Evolutionary conservation across 2,113 vertebrate genomes (phyloP).

Genomic region (Cephalopholis sonnerati): DNA sequence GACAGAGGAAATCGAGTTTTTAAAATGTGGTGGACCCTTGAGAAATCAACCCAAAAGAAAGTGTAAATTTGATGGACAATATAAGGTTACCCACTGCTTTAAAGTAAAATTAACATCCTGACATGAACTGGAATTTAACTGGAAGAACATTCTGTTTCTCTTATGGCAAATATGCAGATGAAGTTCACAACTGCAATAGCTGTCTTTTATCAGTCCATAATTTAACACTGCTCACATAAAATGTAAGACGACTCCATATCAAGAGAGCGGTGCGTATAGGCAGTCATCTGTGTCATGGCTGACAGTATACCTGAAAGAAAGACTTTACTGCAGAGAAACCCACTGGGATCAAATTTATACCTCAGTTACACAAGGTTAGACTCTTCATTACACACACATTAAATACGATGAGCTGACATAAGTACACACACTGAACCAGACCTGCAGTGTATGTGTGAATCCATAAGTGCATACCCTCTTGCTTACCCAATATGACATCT

Average conservation of each 20-base stretch:
- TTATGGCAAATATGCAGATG: slow-evolving; percentile 13
- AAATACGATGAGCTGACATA: slow-evolving; percentile 2
- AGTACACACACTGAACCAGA: not conserved
- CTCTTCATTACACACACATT: slow-evolving; percentile 6
- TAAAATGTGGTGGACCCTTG: not conserved
- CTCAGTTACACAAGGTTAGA: not conserved
- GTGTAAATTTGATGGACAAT: not conserved
- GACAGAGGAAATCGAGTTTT: not conserved
- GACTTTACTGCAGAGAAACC: not conserved
- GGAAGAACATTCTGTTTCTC: not conserved
- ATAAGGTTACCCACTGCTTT: not conserved
- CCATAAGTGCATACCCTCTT: not conserved
- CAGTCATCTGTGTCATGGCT: slow-evolving; percentile 27
- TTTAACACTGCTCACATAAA: slow-evolving; percentile 30
- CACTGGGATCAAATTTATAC: not conserved
- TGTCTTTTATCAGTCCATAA: slow-evolving; percentile 41
- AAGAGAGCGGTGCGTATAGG: not conserved
- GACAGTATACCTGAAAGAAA: slow-evolving; percentile 12
- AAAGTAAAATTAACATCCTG: not conserved
- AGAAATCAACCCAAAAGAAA: not conserved
- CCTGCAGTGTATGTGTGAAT: not conserved
- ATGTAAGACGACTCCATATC: not conserved
- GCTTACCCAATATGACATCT: not conserved
- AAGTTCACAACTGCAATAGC: not conserved
- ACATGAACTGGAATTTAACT: not conserved